Evolutionary conservation across 2,113 vertebrate genomes (phyloP).

Genomic region (Larimichthys crocea): DNA sequence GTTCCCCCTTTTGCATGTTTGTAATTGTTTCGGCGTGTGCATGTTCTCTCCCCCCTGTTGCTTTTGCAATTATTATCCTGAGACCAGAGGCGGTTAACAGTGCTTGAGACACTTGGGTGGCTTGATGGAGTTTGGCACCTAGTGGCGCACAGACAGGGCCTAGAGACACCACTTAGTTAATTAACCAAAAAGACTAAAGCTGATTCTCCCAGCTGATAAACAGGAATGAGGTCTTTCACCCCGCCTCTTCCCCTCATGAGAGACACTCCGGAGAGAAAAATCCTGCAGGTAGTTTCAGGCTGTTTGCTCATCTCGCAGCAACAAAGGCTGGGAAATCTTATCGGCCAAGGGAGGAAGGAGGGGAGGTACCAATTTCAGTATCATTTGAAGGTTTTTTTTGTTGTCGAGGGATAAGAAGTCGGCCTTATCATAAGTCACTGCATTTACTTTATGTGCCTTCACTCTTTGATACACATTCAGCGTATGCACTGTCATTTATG

Average conservation of each 20-base stretch:
- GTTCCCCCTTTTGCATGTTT: constrained; percentile 54
- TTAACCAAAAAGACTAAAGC: constrained; percentile 76
- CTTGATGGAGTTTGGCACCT: constrained; percentile 76
- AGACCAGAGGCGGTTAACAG: constrained; percentile 61
- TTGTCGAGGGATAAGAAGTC: constrained; percentile 28
- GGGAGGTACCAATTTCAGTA: constrained; percentile 24
- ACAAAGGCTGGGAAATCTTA: constrained; percentile 55
- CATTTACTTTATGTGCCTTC: constrained; percentile 11
- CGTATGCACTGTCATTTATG: constrained; percentile 31
- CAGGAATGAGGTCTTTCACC: constrained; percentile 39
- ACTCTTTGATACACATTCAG: constrained; percentile 6
- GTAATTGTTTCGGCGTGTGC: constrained; percentile 65
- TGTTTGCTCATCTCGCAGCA: constrained; percentile 61
- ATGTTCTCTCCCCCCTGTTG: constrained; percentile 42
- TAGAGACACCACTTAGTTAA: constrained; percentile 78
- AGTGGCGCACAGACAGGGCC: constrained; percentile 61
- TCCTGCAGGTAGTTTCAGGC: constrained; percentile 59
- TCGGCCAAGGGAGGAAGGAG: not conserved
- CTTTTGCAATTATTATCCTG: constrained; percentile 74
- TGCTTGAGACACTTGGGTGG: constrained; percentile 64
- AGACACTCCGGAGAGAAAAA: constrained; percentile 47
- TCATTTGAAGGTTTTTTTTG: constrained; percentile 24
- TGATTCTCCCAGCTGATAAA: constrained; percentile 73
- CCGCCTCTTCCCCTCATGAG: constrained; percentile 7
- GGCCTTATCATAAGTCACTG: constrained; percentile 28